Evolutionary conservation across 2,888 invertebrate genomes (phyloP).

Genomic region (Vanessa cardui): DNA sequence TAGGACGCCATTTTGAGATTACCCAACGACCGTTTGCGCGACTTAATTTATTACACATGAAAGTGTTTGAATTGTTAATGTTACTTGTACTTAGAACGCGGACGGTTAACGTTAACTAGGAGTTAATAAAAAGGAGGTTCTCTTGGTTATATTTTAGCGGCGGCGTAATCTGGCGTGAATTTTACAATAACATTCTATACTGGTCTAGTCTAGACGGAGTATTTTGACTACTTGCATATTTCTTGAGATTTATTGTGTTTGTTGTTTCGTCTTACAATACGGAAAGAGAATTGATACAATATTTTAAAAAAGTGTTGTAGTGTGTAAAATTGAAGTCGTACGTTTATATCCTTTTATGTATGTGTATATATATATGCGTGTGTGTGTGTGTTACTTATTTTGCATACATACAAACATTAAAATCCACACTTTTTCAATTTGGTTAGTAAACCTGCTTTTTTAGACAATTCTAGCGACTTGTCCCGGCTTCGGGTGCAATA

Average conservation of each 20-base stretch:
- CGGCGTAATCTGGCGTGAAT: slow-evolving; percentile 29
- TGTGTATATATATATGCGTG: not conserved
- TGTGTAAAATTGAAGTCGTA: too few relatives aligned
- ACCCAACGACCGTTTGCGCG: slow-evolving; percentile 59
- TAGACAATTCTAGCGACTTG: too few relatives aligned
- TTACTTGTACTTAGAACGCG: slow-evolving; percentile 56
- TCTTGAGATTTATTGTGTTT: slow-evolving; percentile 1
- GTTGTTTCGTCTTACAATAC: not conserved
- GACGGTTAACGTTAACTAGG: slow-evolving; percentile 46
- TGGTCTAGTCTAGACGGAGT: slow-evolving; percentile 27
- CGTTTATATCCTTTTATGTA: too few relatives aligned
- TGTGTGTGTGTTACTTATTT: not conserved
- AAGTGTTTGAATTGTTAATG: slow-evolving; percentile 80
- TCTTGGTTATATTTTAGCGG: slow-evolving; percentile 10
- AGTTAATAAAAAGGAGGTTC: slow-evolving; percentile 21
- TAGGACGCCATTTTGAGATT: slow-evolving; percentile 74
- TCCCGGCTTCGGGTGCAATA: too few relatives aligned
- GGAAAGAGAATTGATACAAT: not conserved
- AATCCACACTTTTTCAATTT: too few relatives aligned
- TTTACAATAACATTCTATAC: slow-evolving; percentile 18
- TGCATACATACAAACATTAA: too few relatives aligned
- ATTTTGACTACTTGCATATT: slow-evolving; percentile 3
- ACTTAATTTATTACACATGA: slow-evolving; percentile 74
- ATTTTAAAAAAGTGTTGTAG: too few relatives aligned
- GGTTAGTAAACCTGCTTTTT: too few relatives aligned